These are phyloP conservation scores for Drosophila mettleri DNA, from an alignment of 2,888 invertebrate species.

Conservation along the genomic window DNA sequence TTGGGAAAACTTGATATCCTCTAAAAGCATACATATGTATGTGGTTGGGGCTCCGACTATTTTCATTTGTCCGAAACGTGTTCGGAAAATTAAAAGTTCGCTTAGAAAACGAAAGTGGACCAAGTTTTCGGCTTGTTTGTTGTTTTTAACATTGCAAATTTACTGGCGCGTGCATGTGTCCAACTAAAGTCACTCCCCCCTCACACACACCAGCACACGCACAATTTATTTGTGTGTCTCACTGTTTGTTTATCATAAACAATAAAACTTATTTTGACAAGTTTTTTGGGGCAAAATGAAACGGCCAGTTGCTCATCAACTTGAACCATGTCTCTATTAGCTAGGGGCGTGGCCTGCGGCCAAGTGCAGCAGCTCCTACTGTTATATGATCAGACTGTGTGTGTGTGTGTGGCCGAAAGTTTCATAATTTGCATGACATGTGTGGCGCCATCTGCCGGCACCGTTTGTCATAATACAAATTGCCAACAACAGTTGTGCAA, in stretches of 20 bases:
- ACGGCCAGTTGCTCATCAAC: constrained; percentile 57
- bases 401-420: constrained; percentile 50
- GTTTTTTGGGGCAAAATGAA: constrained; percentile 61
- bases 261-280: constrained; percentile 78
- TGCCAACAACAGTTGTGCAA: constrained; percentile 64
- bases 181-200: constrained; percentile 12
- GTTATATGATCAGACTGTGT: constrained; percentile 10
- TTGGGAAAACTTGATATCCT: constrained; percentile 59
- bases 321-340: constrained; percentile 56
- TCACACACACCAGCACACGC: constrained; percentile 5
- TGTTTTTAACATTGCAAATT: constrained; percentile 60
- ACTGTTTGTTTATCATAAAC: constrained; percentile 74
- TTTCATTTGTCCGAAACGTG: constrained; percentile 77
- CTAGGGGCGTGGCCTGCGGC: constrained; percentile 21
- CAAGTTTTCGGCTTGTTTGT: constrained; percentile 44
- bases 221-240: constrained; percentile 21
- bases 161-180: constrained; percentile 48
- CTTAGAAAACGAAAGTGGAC: constrained; percentile 56
- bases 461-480: constrained; percentile 72
- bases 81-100: constrained; percentile 78
- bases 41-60: constrained; percentile 47
- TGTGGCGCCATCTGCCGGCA: constrained; percentile 71
- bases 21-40: constrained; percentile 23
- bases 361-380: constrained; percentile 39
- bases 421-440: constrained; percentile 80